Conservation (phyloP, 1,140 invertebrate genomes). For the Tigriopus japonicus region DNA sequence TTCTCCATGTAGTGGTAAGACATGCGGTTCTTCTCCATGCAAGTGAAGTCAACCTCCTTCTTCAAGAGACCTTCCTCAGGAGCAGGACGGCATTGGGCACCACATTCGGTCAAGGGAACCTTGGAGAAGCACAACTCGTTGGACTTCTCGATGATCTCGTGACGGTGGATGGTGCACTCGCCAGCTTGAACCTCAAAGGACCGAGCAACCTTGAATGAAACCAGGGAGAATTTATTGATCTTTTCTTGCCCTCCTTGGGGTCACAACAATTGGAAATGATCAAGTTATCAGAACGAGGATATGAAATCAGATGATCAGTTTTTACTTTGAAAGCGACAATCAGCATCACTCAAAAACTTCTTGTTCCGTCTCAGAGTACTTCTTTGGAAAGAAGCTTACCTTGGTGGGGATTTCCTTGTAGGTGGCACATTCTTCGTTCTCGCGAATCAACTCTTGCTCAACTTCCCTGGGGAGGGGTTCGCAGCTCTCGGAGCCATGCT, state of each 20-base stretch:
- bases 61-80: neutral
- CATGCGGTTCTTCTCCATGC: slow-evolving; percentile 1
- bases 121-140: slow-evolving; percentile 4
- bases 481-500: neutral
- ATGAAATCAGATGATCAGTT: neutral
- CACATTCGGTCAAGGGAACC: neutral
- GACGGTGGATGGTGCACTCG: neutral
- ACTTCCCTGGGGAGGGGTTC: neutral
- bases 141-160: neutral
- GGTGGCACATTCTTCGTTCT: neutral
- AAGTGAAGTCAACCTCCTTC: slow-evolving; percentile 1
- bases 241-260: no score
- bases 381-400: neutral
- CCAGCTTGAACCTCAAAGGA: neutral
- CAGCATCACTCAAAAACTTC: neutral
- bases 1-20: neutral
- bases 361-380: neutral
- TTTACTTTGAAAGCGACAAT: neutral
- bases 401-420: slow-evolving; percentile 3
- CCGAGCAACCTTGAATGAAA: neutral
- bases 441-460: neutral
- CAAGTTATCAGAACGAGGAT: neutral
- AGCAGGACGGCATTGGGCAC: neutral
- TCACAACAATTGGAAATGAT: no score
- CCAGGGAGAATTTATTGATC: neutral